Conservation (phyloP, 2,113 vertebrate species). For the Brevimyrus niger region DNA sequence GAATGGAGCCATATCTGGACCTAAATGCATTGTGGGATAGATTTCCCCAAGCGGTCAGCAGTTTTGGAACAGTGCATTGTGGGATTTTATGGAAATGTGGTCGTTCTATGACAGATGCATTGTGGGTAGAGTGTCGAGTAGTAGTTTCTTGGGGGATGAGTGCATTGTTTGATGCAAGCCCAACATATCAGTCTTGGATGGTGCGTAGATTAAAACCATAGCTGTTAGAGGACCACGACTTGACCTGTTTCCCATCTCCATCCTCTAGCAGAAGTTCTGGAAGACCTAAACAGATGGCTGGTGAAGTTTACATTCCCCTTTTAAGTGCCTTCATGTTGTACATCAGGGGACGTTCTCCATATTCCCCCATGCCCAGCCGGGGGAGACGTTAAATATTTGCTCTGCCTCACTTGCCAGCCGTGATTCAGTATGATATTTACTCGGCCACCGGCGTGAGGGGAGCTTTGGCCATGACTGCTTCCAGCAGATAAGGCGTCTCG, state of each 20-base stretch:
- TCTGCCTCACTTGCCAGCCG: background rate
- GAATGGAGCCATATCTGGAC: background rate
- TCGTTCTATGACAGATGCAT: background rate
- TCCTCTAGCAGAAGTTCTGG: background rate
- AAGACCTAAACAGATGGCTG: background rate
- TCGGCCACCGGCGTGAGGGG: background rate
- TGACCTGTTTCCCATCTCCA: background rate
- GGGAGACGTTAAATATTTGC: background rate
- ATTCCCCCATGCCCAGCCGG: background rate
- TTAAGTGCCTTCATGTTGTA: background rate
- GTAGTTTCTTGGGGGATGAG: background rate
- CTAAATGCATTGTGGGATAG: background rate
- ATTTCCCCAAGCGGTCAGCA: background rate
- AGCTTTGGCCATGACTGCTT: background rate
- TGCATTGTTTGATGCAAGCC: background rate
- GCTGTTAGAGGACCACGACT: background rate
- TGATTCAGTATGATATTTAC: background rate
- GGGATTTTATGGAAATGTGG: background rate
- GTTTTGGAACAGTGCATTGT: background rate
- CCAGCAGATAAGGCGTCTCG: background rate
- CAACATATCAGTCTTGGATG: background rate
- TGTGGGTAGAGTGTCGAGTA: background rate
- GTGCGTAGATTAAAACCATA: background rate
- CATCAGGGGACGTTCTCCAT: background rate
- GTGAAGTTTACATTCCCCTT: constrained; percentile 1